A percentile compares a stretch with the other conserved stretches of the same genome.
Conservation (phyloP, 2,797 vertebrate species). For the Arrhamphus sclerolepis region DNA sequence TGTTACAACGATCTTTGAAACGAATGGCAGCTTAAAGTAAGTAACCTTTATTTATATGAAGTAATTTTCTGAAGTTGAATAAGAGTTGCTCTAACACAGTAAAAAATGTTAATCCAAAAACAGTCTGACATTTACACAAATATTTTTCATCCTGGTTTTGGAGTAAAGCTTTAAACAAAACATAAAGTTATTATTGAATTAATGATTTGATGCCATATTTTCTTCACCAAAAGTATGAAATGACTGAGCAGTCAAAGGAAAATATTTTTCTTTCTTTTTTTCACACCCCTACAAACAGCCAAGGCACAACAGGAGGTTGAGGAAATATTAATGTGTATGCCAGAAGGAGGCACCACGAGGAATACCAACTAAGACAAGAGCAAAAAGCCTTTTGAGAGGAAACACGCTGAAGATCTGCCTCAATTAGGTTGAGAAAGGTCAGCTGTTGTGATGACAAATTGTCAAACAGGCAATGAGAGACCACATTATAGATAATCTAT, state of each 20-base stretch:
- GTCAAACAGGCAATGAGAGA: conserved; percentile 41
- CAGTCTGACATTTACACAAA: too few species aligned
- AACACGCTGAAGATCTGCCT: conserved; percentile 39
- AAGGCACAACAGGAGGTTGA: conserved; percentile 47
- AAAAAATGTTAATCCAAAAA: too few species aligned
- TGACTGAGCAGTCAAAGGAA: background rate
- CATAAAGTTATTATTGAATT: background rate
- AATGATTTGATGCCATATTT: too few species aligned
- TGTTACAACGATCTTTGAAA: too few species aligned
- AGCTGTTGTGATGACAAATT: conserved; percentile 51
- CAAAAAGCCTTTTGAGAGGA: conserved; percentile 20
- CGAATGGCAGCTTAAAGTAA: too few species aligned
- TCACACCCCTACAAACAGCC: too few species aligned
- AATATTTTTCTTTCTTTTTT: too few species aligned
- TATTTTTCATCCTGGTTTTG: too few species aligned
- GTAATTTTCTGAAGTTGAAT: too few species aligned
- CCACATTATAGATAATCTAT: conserved; percentile 49
- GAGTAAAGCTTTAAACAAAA: background rate
- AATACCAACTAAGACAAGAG: conserved; percentile 43
- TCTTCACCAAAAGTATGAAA: too few species aligned
- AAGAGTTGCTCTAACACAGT: too few species aligned
- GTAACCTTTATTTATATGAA: too few species aligned
- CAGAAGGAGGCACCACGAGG: conserved; percentile 23
- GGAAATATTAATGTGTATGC: conserved; percentile 35
- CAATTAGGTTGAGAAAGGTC: conserved; percentile 58